phyloP scores from a whole-genome alignment of 1,140 invertebrate species.

The Drosophila pandora region DNA sequence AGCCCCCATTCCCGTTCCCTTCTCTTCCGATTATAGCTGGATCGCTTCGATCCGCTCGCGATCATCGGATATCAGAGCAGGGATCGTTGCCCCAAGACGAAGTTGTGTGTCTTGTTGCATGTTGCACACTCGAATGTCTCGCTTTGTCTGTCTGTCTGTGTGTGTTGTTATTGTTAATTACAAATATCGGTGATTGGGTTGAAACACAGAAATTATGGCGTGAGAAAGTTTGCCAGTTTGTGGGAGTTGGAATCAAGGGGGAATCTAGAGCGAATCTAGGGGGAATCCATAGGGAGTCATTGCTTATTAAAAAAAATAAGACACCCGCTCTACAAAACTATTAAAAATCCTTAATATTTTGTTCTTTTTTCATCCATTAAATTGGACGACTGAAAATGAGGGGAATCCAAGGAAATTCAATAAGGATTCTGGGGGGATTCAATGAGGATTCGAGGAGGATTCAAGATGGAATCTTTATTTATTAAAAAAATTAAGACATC shows the following conservation, averaged over 20 bases:
- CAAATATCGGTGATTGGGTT: slow-evolving; percentile 80
- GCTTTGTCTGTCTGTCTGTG: not conserved
- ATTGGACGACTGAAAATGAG: no score
- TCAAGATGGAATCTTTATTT: no score
- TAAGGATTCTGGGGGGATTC: no score
- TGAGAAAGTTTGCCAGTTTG: slow-evolving; percentile 61
- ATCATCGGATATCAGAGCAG: slow-evolving; percentile 46
- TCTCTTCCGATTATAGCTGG: slow-evolving; percentile 20
- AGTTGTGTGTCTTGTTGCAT: slow-evolving; percentile 16
- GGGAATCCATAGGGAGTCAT: no score
- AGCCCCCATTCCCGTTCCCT: not conserved
- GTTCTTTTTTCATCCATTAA: no score
- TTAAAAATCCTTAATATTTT: not conserved
- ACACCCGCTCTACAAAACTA: not conserved
- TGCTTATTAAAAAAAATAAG: no score
- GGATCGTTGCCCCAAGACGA: slow-evolving; percentile 67
- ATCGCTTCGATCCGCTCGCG: slow-evolving; percentile 21
- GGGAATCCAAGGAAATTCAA: no score
- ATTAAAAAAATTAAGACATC: not conserved
- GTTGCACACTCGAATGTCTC: not conserved
- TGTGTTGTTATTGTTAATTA: slow-evolving; percentile 62
- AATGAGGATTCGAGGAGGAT: no score
- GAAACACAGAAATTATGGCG: slow-evolving; percentile 57
- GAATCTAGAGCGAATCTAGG: not conserved
- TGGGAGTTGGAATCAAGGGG: slow-evolving; percentile 20